A percentile compares a stretch with the other conserved stretches of the same genome.
Evolutionary conservation across 2,888 invertebrate genomes (phyloP).

Genomic region (Coecobrya sp.): DNA sequence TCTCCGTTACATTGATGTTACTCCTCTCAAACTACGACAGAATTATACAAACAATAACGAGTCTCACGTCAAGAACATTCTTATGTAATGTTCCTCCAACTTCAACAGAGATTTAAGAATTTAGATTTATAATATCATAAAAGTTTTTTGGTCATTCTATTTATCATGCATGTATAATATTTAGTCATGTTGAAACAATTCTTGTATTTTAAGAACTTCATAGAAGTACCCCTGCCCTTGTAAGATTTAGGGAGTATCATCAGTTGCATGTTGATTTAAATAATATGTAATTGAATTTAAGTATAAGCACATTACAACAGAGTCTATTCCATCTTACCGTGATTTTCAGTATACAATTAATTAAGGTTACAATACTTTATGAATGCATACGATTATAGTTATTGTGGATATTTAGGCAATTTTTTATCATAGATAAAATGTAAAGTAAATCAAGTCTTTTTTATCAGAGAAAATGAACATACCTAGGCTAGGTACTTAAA

Average conservation of each 20-base stretch:
- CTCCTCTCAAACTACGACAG: not conserved
- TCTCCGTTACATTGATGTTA: too few relatives aligned
- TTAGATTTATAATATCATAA: not conserved
- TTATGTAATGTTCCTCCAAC: not conserved
- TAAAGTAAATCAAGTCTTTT: too few relatives aligned
- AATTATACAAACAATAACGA: not conserved
- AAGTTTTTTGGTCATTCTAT: not conserved
- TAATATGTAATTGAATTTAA: not conserved
- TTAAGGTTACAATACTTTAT: not conserved
- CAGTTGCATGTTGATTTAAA: not conserved
- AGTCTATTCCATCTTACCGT: conserved; percentile 80
- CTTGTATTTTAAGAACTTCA: not conserved
- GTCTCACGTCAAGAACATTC: not conserved
- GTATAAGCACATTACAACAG: conserved; percentile 49
- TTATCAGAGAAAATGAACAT: too few relatives aligned
- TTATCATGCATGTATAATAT: not conserved
- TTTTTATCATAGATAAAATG: too few relatives aligned
- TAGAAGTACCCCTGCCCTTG: not conserved
- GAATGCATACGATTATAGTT: not conserved
- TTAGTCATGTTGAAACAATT: not conserved
- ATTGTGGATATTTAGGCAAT: not conserved
- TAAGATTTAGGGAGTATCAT: not conserved
- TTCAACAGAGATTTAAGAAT: not conserved
- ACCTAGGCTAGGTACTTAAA: too few relatives aligned
- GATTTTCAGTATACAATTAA: conserved; percentile 74